A percentile compares a stretch with the other conserved stretches of the same genome.
Conservation (phyloP, 2,888 invertebrate genomes). For the Lepidocyrtinus sp. region DNA sequence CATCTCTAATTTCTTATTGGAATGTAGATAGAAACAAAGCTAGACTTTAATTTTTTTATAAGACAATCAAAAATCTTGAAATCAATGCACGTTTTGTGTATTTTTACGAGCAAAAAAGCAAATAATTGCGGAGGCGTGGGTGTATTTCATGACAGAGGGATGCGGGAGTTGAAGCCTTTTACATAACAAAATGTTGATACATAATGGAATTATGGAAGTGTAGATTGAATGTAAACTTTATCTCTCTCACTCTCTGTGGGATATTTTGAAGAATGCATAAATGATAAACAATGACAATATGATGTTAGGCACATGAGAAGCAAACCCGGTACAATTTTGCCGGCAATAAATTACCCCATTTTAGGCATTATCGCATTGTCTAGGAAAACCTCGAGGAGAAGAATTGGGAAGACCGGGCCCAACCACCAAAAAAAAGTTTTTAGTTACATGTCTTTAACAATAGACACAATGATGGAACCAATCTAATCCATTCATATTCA, state of each 20-base stretch:
- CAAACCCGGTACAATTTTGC: slow-evolving; percentile 28
- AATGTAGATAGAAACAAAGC: too few species aligned
- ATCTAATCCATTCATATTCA: slow-evolving; percentile 28
- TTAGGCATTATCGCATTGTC: slow-evolving; percentile 55
- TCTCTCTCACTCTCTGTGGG: too few species aligned
- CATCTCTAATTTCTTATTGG: not conserved
- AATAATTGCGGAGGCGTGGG: slow-evolving; percentile 49
- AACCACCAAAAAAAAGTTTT: slow-evolving; percentile 5
- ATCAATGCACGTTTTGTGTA: not conserved
- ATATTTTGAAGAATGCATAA: not conserved
- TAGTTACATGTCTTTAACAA: slow-evolving; percentile 7
- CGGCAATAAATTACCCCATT: slow-evolving; percentile 60
- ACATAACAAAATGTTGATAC: not conserved
- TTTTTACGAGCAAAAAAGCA: not conserved
- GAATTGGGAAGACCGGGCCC: not conserved
- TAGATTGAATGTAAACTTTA: slow-evolving; percentile 8
- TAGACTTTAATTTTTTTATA: slow-evolving; percentile 6
- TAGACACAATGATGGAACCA: slow-evolving; percentile 18
- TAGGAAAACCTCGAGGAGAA: not conserved
- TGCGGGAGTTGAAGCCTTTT: not conserved
- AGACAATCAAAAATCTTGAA: not conserved
- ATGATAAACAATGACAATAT: slow-evolving; percentile 41
- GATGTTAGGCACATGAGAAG: not conserved
- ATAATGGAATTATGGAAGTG: not conserved
- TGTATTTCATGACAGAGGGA: slow-evolving; percentile 14